Evolutionary conservation across 1,140 invertebrate genomes (phyloP).

Genomic region (Sogatella furcifera): DNA sequence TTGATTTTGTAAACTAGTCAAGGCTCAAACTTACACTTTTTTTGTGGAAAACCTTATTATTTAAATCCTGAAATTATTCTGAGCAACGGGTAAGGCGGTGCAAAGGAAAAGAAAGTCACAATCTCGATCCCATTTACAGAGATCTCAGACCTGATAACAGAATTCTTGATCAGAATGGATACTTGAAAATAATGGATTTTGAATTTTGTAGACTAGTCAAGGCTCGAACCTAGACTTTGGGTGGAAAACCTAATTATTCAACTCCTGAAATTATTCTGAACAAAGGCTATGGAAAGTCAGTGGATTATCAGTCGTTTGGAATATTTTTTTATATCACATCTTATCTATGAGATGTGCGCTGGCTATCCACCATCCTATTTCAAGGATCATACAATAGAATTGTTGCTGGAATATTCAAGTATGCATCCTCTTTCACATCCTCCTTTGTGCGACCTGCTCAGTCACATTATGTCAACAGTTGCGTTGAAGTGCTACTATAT

Average conservation of each 20-base stretch:
- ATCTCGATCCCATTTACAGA: constrained; percentile 78
- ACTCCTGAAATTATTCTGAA: constrained; percentile 91
- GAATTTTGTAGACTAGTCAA: constrained; percentile 15
- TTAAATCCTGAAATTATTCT: too few species aligned
- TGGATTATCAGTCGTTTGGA: constrained; percentile 95
- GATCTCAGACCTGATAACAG: constrained; percentile 97
- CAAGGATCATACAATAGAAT: constrained; percentile 81
- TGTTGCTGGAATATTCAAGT: constrained; percentile 21
- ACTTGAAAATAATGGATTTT: constrained; percentile 14
- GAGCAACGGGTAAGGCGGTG: too few species aligned
- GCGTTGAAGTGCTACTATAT: constrained; percentile 82
- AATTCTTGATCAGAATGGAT: constrained; percentile 36
- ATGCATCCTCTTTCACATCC: background rate
- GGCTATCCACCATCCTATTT: constrained; percentile 77
- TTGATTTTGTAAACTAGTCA: too few species aligned
- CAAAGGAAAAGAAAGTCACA: too few species aligned
- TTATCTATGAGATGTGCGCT: constrained; percentile 72
- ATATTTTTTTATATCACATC: too few species aligned
- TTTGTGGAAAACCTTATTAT: too few species aligned
- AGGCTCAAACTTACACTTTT: too few species aligned
- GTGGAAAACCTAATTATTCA: constrained; percentile 93
- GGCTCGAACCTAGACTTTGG: constrained; percentile 74
- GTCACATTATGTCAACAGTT: constrained; percentile 75
- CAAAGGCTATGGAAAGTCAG: constrained; percentile 91
- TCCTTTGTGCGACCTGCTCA: constrained; percentile 75